Conservation (phyloP, 2,888 invertebrate genomes). For the Orchesellides sinensis region DNA sequence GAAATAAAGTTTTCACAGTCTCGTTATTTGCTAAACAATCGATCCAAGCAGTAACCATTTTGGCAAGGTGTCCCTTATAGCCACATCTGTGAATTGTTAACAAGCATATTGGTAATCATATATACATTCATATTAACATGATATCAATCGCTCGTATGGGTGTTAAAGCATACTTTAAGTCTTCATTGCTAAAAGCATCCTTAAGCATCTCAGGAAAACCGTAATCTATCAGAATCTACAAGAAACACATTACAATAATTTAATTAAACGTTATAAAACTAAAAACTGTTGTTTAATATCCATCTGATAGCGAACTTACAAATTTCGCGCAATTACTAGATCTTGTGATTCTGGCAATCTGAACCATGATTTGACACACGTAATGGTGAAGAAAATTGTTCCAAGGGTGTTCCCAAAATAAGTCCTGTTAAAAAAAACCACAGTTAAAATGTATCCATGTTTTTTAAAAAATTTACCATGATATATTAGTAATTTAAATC, state of each 20-base stretch:
- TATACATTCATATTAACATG: neutral
- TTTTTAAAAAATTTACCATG: neutral
- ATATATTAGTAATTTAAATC: neutral
- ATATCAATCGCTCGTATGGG: neutral
- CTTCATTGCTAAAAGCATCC: conserved; percentile 54
- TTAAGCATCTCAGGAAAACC: conserved; percentile 60
- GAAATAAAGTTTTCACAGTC: conserved; percentile 37
- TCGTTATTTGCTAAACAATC: conserved; percentile 45
- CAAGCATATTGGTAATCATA: neutral
- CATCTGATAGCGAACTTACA: conserved; percentile 57
- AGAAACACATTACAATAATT: neutral
- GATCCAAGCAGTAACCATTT: conserved; percentile 50
- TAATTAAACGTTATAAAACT: neutral
- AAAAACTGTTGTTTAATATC: neutral
- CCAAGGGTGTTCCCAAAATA: conserved; percentile 93
- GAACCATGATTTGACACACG: conserved; percentile 69
- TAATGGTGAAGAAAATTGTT: conserved; percentile 93
- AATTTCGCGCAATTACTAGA: conserved; percentile 56
- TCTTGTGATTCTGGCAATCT: conserved; percentile 58
- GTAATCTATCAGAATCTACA: conserved; percentile 65
- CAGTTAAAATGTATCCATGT: neutral
- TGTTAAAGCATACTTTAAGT: conserved; percentile 49
- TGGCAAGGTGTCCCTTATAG: conserved; percentile 66
- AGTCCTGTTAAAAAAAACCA: conserved; percentile 81
- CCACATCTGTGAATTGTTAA: conserved; percentile 43